These are phyloP conservation scores for Troides oblongomaculatus DNA, from an alignment of 2,888 invertebrate species.

Conservation along the genomic window DNA sequence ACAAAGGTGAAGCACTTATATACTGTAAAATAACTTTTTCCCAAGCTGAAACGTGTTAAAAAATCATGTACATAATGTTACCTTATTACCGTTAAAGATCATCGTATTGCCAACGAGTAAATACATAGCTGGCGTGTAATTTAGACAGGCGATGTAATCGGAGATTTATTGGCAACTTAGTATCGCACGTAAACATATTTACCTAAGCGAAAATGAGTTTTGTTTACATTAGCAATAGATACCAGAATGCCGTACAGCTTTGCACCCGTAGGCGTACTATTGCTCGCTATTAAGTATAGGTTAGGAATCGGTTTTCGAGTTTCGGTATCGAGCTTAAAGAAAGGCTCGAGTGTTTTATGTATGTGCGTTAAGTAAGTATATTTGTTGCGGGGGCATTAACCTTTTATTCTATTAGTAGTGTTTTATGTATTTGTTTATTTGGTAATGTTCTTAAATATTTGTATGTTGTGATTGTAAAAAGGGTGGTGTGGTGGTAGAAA, in stretches of 20 bases:
- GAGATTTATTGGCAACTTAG: constrained; percentile 30
- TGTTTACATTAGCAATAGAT: not conserved
- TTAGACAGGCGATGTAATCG: constrained; percentile 31
- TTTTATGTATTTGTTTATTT: too few relatives aligned
- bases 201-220: constrained; percentile 6
- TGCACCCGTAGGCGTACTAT: constrained; percentile 14
- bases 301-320: constrained; percentile 25
- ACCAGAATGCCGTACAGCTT: not conserved
- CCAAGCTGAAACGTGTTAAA: constrained; percentile 11
- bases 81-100: constrained; percentile 30
- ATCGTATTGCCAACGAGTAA: constrained; percentile 25
- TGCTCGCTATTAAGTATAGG: constrained; percentile 25
- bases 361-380: constrained; percentile 1
- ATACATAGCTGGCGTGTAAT: constrained; percentile 28
- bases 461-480: too few relatives aligned
- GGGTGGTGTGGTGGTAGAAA: too few relatives aligned
- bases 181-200: constrained; percentile 1
- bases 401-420: not conserved
- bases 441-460: too few relatives aligned
- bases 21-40: not conserved
- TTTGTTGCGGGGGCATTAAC: constrained; percentile 7
- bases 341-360: constrained; percentile 29
- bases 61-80: constrained; percentile 11
- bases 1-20: too few relatives aligned
- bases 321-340: constrained; percentile 14